A percentile compares a stretch with the other conserved stretches of the same genome.
phyloP scores from a whole-genome alignment of 2,797 vertebrate species.

The Pseudochirops cupreus region DNA sequence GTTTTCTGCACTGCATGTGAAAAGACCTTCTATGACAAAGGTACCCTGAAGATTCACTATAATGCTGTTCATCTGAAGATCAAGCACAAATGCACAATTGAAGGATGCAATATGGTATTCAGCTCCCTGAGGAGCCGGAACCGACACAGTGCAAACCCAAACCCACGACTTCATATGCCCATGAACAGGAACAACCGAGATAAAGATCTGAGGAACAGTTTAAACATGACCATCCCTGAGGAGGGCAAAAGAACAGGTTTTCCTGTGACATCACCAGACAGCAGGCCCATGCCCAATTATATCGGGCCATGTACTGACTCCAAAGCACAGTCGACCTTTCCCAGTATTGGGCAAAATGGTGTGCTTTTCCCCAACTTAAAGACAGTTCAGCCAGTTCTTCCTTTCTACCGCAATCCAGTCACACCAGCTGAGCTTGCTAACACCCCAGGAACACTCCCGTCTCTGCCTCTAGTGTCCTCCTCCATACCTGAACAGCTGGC shows the following conservation, averaged over 20 bases:
- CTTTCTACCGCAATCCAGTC: conserved; percentile 96
- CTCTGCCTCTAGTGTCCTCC: conserved; percentile 93
- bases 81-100: conserved; percentile 98
- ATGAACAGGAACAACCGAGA: conserved; percentile 98
- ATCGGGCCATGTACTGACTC: conserved; percentile 88
- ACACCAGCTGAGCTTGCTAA: conserved; percentile 96
- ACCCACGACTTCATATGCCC: conserved; percentile 98
- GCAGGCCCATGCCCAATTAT: conserved; percentile 88
- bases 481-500: conserved; percentile 90
- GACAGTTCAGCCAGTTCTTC: conserved; percentile 97
- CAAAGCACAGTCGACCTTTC: conserved; percentile 89
- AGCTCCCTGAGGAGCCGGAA: conserved; percentile 97
- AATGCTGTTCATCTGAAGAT: conserved; percentile 99
- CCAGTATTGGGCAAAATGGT: conserved; percentile 90
- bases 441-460: conserved; percentile 93
- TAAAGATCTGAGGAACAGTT: conserved; percentile 91
- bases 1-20: conserved; percentile 98
- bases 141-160: conserved; percentile 98
- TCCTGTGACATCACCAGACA: conserved; percentile 84
- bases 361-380: conserved; percentile 97
- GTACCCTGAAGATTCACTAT: conserved; percentile 99
- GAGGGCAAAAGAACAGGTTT: conserved; percentile 88
- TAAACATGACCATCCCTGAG: conserved; percentile 87
- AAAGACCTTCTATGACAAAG: conserved; percentile 99
- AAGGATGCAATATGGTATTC: conserved; percentile 99